Base-by-base conservation (phyloP, 2,113 vertebrate genomes). In the Aepyceros melampus region DNA sequence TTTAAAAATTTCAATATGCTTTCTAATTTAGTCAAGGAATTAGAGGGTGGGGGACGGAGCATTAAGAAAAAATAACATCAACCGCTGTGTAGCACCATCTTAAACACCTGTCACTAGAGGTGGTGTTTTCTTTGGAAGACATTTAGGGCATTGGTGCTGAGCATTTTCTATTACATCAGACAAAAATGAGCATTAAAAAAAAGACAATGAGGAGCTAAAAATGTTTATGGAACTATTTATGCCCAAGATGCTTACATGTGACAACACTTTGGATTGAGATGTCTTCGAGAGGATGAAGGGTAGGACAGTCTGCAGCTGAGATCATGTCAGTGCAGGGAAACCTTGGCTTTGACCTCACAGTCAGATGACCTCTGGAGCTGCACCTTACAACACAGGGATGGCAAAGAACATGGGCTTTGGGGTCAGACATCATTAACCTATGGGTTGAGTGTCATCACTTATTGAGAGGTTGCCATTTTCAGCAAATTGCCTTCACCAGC, bases 11-110 rank as follows among this genome's bases (percentile, higher is more conserved):
- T 71, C 25, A 47, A 6, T 45, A 25, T 31, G 0, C 36, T 76
- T 83, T 76, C 11, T 31, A 49, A 56, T 85, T 78, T 79, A 62
- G 0, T 85, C 21, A 56, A 67, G 27, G 14, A 53, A 25, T 53
- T 17, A 13, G 1, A 0, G 5, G 12, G 56, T 45, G 1, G 15
- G 25, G 21, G 19, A 31, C 2, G 5, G 36, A 60, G 1, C 62
- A 45, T 45, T 31, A 31, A 29, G 45, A 14, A 60, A 58, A 55
- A 25, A 74, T 19, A 51, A 19, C 8, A 19, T 11, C 12, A 40
- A 21, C 1, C 5, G 8, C 45, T 11, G 4, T 10, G 47, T 23
- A 25, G 15, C 21, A 23, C 1, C 2, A 0, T 27, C 40, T 36
- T 23, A 56, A 91, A 43, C 36, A 33, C 15, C 55, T 62, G 4